Percentiles rank a stretch among this genome's conserved stretches.
Evolutionary conservation across 2,797 vertebrate species (phyloP).

Genomic region (Notolepis coatsorum): DNA sequence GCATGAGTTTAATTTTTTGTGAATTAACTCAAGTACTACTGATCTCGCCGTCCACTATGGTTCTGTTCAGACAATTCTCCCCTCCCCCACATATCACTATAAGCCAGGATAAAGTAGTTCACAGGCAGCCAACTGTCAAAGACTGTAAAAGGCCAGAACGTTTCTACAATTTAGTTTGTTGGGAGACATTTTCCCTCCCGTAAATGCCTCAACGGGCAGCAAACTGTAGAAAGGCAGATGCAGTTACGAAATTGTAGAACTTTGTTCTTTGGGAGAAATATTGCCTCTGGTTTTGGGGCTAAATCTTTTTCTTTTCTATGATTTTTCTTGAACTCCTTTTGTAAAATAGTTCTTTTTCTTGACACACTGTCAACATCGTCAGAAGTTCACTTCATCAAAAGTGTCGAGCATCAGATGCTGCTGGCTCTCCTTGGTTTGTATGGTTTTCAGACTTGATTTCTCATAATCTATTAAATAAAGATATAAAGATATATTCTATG

Average conservation of each 20-base stretch:
- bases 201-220: too few relatives aligned
- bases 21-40: conserved; percentile 69
- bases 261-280: conserved; percentile 52
- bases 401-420: conserved; percentile 50
- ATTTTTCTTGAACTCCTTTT: conserved; percentile 66
- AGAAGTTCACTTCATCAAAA: conserved; percentile 57
- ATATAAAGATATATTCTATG: conserved; percentile 81
- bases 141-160: conserved; percentile 42
- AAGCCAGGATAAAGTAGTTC: conserved; percentile 23
- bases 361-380: conserved; percentile 47
- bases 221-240: too few relatives aligned
- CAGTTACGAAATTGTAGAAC: conserved; percentile 28
- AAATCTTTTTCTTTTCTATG: conserved; percentile 55
- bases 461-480: conserved; percentile 73
- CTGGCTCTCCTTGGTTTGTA: conserved; percentile 61
- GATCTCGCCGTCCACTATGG: conserved; percentile 61
- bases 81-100: conserved; percentile 26
- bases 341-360: conserved; percentile 51
- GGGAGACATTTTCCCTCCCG: background rate
- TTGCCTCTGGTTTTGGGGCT: conserved; percentile 52
- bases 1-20: conserved; percentile 30
- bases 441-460: conserved; percentile 68
- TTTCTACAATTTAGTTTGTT: background rate
- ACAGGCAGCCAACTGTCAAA: conserved; percentile 22
- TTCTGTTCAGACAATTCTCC: conserved; percentile 60